Evolutionary conservation across 1,140 invertebrate genomes (phyloP).

Genomic region (Caenorhabditis briggsae): DNA sequence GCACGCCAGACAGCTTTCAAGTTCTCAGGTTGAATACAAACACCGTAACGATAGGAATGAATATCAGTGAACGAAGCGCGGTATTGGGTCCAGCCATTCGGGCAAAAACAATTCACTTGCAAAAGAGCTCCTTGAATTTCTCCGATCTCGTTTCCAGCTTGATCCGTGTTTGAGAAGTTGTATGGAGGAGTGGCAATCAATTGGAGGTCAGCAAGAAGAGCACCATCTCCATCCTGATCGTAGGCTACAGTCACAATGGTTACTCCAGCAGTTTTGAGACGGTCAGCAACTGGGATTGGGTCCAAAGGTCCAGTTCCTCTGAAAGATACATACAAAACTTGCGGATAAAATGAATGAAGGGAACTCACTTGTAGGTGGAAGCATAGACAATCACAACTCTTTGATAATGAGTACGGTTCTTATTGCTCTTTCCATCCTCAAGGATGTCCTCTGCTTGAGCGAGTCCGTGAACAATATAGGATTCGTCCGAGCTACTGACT

Average conservation of each 20-base stretch:
- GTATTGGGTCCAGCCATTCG: background rate
- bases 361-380: conserved; percentile 15
- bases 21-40: background rate
- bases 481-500: background rate
- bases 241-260: conserved; percentile 13
- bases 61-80: background rate
- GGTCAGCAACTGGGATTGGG: conserved; percentile 12
- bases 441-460: background rate
- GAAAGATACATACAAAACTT: background rate
- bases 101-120: conserved; percentile 31
- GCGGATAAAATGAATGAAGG: background rate
- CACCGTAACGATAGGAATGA: conserved; percentile 6
- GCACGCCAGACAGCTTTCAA: background rate
- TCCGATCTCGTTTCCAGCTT: background rate
- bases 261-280: conserved; percentile 6
- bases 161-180: background rate
- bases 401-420: conserved; percentile 6
- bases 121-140: conserved; percentile 25
- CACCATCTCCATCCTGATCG: conserved; percentile 22
- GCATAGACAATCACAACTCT: conserved; percentile 23
- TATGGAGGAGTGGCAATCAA: background rate
- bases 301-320: conserved; percentile 3
- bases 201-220: background rate
- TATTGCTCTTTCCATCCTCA: background rate
- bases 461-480: conserved; percentile 12